Evolutionary conservation across 1,140 invertebrate species (phyloP), one percentile per base, ranked within the genome.

Genomic region (Drosophila parabipectinata): DNA sequence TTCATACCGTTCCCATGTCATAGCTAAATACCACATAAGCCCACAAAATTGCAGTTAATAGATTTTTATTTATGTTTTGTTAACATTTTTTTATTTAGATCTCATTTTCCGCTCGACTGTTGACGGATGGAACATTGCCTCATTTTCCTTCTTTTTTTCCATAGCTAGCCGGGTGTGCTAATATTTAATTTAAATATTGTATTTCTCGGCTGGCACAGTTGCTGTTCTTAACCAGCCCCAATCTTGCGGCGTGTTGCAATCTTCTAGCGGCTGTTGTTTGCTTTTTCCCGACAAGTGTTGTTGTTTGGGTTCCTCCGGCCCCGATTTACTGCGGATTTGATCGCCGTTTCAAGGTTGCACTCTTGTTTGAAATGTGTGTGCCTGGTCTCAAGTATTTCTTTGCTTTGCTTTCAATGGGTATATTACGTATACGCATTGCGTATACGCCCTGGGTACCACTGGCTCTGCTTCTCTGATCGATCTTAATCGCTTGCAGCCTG

Each of bases 131-230:
- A 39, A 39, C 56, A 30, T 84, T 84, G 80, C 80, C 79, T 69
- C 77, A 74, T 15, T 26, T 52, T 64, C 53, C 39, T 63, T 41
- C 73, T 59, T 30, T 50, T 47, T 57, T 54, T 64, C 37, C 63
- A 50, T 47, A 72, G 44, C 14, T 47, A 72, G 44, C 14, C 41
- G 72, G 69, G 78, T 88, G 78, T 87, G 82, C 82, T 72, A 88
- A 82, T 87, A 87, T 87, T 88, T 87, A 87, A 88, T 87, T 87
- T 82, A 87, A 87, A 87, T 87, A 87, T 87, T 87, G 77, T 74
- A 58, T 75, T 72, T 73, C 51, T 71, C 69, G 37, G 59, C 34
- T 45, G 62, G 59, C 62, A 34, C 9, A 24, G 54, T 72, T 44
- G 55, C 51, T 55, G 61, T 87, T 82, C 82, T 87, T 87, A 87